A percentile compares a stretch with the other conserved stretches of the same genome.
phyloP scores from a whole-genome alignment of 2,113 vertebrate species.

The Onychorhynchus coronatus region DNA sequence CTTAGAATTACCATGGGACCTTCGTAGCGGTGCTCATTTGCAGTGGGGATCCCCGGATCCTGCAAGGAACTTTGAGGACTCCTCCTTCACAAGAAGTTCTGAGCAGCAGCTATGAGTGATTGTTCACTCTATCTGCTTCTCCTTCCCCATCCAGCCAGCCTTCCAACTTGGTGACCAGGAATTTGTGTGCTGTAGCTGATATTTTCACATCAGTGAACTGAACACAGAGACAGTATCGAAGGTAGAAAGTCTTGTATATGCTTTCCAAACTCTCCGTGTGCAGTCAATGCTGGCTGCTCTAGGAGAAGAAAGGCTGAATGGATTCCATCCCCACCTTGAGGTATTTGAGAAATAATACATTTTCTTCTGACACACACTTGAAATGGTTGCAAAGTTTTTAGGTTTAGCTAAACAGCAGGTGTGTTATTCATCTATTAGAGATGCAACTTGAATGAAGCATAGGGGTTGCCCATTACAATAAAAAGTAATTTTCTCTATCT shows the following conservation, averaged over 20 bases:
- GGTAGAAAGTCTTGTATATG: not conserved
- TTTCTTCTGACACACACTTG: not conserved
- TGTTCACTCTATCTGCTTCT: not conserved
- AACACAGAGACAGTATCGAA: not conserved
- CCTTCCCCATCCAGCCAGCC: not conserved
- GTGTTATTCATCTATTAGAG: not conserved
- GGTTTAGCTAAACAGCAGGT: not conserved
- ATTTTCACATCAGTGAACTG: accelerated
- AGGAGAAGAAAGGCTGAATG: not conserved
- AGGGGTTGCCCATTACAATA: not conserved
- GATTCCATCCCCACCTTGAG: not conserved
- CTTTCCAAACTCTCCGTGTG: not conserved
- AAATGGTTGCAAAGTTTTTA: not conserved
- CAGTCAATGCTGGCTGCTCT: not conserved
- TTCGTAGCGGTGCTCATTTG: accelerated
- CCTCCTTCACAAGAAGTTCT: not conserved
- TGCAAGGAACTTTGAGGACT: not conserved
- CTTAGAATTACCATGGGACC: not conserved
- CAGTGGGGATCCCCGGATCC: accelerated
- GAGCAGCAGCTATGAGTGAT: not conserved
- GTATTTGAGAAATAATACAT: not conserved
- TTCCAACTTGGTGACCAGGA: not conserved
- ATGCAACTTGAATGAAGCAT: not conserved
- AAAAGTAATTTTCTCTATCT: conserved; percentile 41
- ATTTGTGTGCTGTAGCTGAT: not conserved